Conservation (phyloP, 2,797 vertebrate genomes). For the Myotis planiceps region DNA sequence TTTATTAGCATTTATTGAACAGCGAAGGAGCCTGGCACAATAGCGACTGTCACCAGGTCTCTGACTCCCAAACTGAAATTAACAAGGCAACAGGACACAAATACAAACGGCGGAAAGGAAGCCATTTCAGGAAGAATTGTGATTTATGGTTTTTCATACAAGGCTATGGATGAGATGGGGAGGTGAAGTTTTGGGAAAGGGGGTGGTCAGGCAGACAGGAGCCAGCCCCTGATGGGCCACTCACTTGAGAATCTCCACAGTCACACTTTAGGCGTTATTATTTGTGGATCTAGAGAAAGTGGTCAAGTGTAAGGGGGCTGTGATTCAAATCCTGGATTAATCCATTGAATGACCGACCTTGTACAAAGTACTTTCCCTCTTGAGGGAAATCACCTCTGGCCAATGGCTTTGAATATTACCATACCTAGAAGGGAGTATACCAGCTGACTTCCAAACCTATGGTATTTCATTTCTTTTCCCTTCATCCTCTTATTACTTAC, state of each 20-base stretch:
- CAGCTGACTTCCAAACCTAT: neutral
- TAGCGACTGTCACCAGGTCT: neutral
- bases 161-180: neutral
- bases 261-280: neutral
- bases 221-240: neutral
- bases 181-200: neutral
- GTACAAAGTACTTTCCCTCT: neutral
- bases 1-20: conserved; percentile 67
- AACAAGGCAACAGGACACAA: conserved; percentile 13
- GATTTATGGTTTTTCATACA: neutral
- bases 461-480: neutral
- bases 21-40: neutral
- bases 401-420: neutral
- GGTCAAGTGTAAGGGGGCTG: neutral
- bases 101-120: neutral
- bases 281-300: neutral
- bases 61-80: conserved; percentile 47
- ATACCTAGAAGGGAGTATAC: neutral
- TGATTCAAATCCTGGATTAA: neutral
- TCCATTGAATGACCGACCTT: neutral
- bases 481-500: neutral
- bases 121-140: neutral
- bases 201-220: neutral
- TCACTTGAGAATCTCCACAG: neutral
- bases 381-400: neutral